Evolutionary conservation across 2,888 invertebrate genomes (phyloP).

Genomic region (Cryptus armator): DNA sequence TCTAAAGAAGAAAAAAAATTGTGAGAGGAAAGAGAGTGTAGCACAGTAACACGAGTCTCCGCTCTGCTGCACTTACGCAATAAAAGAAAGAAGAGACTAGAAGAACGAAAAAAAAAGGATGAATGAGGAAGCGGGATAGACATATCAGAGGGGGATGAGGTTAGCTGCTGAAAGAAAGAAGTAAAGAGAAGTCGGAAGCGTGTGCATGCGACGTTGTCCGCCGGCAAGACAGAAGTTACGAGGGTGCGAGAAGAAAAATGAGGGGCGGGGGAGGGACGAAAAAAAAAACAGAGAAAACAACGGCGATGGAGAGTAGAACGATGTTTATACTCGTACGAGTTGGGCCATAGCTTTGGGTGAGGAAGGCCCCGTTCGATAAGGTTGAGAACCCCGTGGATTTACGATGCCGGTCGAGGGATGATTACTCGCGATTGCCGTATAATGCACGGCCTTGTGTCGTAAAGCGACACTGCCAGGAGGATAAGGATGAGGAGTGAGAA

Average conservation of each 20-base stretch:
- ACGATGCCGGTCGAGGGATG: slow-evolving; percentile 83
- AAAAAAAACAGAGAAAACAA: slow-evolving; percentile 23
- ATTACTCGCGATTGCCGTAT: slow-evolving; percentile 84
- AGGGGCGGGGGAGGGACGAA: slow-evolving; percentile 18
- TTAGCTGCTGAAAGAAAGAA: slow-evolving; percentile 37
- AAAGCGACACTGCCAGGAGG: slow-evolving; percentile 75
- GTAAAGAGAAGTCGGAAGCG: slow-evolving; percentile 36
- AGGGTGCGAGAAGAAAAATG: slow-evolving; percentile 16
- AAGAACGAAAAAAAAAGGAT: slow-evolving; percentile 28
- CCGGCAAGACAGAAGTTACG: slow-evolving; percentile 43
- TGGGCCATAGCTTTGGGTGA: slow-evolving; percentile 38
- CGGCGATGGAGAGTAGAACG: slow-evolving; percentile 18
- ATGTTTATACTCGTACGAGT: slow-evolving; percentile 40
- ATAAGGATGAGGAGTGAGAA: slow-evolving; percentile 60
- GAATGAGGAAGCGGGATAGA: slow-evolving; percentile 30
- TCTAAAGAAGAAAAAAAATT: slow-evolving; percentile 7
- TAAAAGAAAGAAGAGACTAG: slow-evolving; percentile 52
- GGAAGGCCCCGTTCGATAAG: slow-evolving; percentile 77
- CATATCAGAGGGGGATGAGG: slow-evolving; percentile 3
- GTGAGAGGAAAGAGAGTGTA: slow-evolving; percentile 56
- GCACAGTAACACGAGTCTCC: slow-evolving; percentile 34
- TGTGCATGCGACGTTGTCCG: slow-evolving; percentile 49
- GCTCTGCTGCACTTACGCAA: slow-evolving; percentile 55
- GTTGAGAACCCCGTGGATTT: slow-evolving; percentile 84
- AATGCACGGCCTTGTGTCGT: slow-evolving; percentile 84